Evolutionary conservation across 2,888 invertebrate species (phyloP).

Genomic region (Cremastinae sp.): DNA sequence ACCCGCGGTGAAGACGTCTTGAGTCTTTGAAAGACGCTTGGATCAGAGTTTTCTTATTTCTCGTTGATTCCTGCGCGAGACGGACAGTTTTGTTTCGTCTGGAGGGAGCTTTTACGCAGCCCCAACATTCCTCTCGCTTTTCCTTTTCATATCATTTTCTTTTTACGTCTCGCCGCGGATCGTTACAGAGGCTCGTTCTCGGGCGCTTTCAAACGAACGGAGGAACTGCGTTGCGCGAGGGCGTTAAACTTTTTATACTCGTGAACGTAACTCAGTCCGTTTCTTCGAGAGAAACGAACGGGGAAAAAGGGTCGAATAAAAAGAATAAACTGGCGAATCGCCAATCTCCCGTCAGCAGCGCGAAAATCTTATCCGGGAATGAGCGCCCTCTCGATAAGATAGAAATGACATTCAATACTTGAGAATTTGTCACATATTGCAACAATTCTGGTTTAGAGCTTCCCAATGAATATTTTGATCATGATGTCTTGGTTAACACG

Average conservation of each 20-base stretch:
- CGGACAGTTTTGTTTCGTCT: conserved; percentile 29
- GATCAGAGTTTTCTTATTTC: neutral
- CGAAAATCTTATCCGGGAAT: neutral
- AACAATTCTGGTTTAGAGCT: too few species aligned
- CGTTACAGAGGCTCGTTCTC: neutral
- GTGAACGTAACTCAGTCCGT: neutral
- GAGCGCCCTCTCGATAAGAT: neutral
- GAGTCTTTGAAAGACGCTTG: too few species aligned
- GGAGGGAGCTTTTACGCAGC: neutral
- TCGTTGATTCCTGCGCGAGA: neutral
- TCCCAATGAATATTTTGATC: too few species aligned
- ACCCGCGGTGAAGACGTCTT: neutral
- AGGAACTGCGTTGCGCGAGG: conserved; percentile 22
- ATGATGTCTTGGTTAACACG: too few species aligned
- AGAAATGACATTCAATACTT: too few species aligned
- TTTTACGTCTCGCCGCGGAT: conserved; percentile 5
- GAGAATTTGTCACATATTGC: too few species aligned
- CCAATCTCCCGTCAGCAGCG: conserved; percentile 32
- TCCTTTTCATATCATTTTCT: neutral
- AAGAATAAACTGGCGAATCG: conserved; percentile 38
- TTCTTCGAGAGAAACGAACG: neutral
- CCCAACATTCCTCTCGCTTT: too few species aligned
- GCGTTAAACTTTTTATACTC: conserved; percentile 40
- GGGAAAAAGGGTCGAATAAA: conserved; percentile 37
- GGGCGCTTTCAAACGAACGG: conserved; percentile 11